Evolutionary conservation across 2,888 invertebrate species (phyloP), one percentile per base, ranked within the genome.

Genomic region (Parnassius smintheus): DNA sequence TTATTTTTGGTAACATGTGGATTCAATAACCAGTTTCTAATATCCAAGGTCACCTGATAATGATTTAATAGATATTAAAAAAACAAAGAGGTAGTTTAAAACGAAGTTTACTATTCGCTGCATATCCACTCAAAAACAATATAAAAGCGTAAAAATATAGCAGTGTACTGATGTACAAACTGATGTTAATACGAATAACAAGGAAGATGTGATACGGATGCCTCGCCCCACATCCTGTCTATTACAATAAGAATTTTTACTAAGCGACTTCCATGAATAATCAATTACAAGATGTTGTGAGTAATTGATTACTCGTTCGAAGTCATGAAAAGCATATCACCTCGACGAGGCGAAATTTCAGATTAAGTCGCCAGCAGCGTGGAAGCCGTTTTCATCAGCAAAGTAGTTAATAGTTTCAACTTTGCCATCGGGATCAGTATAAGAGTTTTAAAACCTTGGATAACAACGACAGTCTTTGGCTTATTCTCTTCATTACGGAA

Each of bases 381-480:
- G 93, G 92, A 86, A 95, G 66, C 95, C 95, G 68, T 81, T 25
- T 25, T 94, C 94, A 70, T 95, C 94, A 56, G 94, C 94, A 64
- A 75, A 78, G 84, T 94, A 94, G 57, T 75, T 89, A 69, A 94
- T 67, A 42, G 78, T 75, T 68, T 93, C 91, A 2, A 82, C 79
- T 11, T 88, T 88, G 66, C 94, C 94, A 1, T 94, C 93, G 0
- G 85, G 79, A 62, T 92, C 85, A 2, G 85, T 81, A 85, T 94
- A 95, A 0, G 90, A 81, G 83, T 89, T n/a, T n/a, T n/a, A n/a
- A n/a, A 81, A n/a, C 95, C 95, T 65, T 93, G 93, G 35, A 94
- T 92, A 0, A 92, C 88, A 70, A 94, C 85, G 9, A 93, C 93
- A 54, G 74, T 78, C 12, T 88, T 91, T 46, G 93, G 93, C 71